These are phyloP conservation scores for Chrysina gloriosa DNA, from an alignment of 2,888 invertebrate species.

Conservation along the genomic window DNA sequence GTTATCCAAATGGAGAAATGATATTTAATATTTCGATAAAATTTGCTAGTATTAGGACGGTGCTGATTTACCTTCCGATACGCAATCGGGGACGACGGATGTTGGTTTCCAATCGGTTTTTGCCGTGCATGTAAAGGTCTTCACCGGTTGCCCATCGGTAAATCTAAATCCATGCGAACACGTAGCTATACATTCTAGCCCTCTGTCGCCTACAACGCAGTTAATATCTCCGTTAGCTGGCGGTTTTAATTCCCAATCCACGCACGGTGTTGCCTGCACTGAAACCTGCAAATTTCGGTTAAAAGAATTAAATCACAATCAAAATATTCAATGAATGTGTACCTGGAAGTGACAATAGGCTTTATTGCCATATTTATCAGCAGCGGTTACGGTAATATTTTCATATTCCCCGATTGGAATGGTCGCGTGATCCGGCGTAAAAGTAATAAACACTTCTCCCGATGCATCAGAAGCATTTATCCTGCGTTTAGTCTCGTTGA, in stretches of 20 bases:
- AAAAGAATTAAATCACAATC: not conserved
- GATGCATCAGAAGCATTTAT: constrained; percentile 90
- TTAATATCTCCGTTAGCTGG: constrained; percentile 91
- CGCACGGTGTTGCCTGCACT: constrained; percentile 93
- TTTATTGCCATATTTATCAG: constrained; percentile 87
- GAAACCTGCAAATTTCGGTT: constrained; percentile 70
- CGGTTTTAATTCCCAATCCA: constrained; percentile 92
- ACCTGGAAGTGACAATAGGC: constrained; percentile 94
- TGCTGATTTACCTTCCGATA: constrained; percentile 80
- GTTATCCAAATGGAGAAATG: constrained; percentile 35
- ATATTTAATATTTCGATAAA: constrained; percentile 12
- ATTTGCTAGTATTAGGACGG: not conserved
- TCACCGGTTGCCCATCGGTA: constrained; percentile 89
- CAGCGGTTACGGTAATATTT: constrained; percentile 91
- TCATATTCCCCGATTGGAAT: constrained; percentile 89
- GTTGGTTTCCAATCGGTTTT: constrained; percentile 88
- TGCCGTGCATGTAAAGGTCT: constrained; percentile 86
- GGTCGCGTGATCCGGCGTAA: constrained; percentile 84
- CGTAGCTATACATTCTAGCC: constrained; percentile 89
- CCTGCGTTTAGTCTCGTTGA: constrained; percentile 87
- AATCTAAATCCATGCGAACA: constrained; percentile 91
- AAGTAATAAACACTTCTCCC: constrained; percentile 86
- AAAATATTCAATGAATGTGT: constrained; percentile 42
- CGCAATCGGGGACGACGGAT: constrained; percentile 93
- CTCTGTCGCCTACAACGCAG: constrained; percentile 84